These are phyloP conservation scores for Daktulosphaira vitifoliae DNA, from an alignment of 1,140 invertebrate genomes.

Conservation along the genomic window DNA sequence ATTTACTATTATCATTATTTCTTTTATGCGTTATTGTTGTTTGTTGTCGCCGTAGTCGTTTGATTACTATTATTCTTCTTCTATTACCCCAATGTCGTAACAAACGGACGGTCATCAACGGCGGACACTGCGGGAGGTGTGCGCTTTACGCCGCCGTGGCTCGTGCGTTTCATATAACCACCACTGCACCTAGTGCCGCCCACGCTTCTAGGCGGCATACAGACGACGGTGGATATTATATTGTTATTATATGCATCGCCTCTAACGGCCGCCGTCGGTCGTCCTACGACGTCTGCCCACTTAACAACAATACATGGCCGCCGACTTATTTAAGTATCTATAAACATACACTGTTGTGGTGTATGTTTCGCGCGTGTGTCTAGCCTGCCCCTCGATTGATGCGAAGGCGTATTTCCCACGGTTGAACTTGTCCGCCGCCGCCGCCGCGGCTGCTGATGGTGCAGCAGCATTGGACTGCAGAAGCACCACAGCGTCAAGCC, in stretches of 20 bases:
- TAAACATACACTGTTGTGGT: background rate
- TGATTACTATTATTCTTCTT: too few species aligned
- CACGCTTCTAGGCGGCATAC: background rate
- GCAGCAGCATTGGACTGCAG: too few species aligned
- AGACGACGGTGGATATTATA: constrained; percentile 12
- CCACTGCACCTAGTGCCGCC: constrained; percentile 19
- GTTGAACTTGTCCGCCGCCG: background rate
- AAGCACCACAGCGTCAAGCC: too few species aligned
- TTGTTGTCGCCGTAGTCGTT: too few species aligned
- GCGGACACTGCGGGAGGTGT: too few species aligned
- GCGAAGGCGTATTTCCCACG: constrained; percentile 33
- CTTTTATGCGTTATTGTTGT: too few species aligned
- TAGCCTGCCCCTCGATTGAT: background rate
- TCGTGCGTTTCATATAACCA: background rate
- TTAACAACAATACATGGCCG: background rate
- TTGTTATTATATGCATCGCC: constrained; percentile 16
- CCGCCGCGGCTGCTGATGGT: background rate
- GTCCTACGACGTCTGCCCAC: constrained; percentile 11
- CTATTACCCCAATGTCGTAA: too few species aligned
- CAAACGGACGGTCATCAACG: too few species aligned
- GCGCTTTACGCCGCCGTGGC: background rate
- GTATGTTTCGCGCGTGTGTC: constrained; percentile 11
- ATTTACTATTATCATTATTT: too few species aligned
- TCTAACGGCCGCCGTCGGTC: constrained; percentile 2
- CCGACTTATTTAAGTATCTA: constrained; percentile 14